These are phyloP conservation scores for Tetraneura akinire DNA, from an alignment of 1,140 invertebrate species.

Conservation along the genomic window DNA sequence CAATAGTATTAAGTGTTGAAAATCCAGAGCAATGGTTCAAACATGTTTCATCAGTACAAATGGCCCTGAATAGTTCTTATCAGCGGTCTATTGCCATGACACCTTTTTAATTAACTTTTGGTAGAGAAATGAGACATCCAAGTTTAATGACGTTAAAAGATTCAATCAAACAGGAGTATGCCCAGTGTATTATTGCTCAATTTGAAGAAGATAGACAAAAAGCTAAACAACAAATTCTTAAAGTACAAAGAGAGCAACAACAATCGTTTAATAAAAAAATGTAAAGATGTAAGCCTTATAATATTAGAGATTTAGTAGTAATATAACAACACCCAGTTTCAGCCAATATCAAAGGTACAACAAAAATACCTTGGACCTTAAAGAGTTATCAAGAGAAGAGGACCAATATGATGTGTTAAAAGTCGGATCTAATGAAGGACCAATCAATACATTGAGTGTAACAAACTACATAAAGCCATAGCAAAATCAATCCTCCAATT, in stretches of 20 bases:
- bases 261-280: not conserved
- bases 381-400: not conserved
- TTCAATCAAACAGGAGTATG: not conserved
- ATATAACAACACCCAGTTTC: not conserved
- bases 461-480: too few relatives aligned
- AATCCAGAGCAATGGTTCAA: not conserved
- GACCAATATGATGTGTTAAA: not conserved
- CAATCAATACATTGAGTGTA: too few relatives aligned
- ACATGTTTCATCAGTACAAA: not conserved
- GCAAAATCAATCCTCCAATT: too few relatives aligned
- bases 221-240: not conserved
- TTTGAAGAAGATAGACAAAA: not conserved
- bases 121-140: not conserved
- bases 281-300: not conserved
- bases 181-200: not conserved
- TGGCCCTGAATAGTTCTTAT: not conserved
- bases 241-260: not conserved
- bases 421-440: not conserved
- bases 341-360: not conserved
- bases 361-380: not conserved
- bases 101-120: conserved; percentile 24
- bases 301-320: not conserved
- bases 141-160: not conserved
- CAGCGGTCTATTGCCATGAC: conserved; percentile 20
- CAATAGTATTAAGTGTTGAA: not conserved